Base-by-base conservation (phyloP, 2,797 vertebrate genomes). In the Okamejei kenojei region DNA sequence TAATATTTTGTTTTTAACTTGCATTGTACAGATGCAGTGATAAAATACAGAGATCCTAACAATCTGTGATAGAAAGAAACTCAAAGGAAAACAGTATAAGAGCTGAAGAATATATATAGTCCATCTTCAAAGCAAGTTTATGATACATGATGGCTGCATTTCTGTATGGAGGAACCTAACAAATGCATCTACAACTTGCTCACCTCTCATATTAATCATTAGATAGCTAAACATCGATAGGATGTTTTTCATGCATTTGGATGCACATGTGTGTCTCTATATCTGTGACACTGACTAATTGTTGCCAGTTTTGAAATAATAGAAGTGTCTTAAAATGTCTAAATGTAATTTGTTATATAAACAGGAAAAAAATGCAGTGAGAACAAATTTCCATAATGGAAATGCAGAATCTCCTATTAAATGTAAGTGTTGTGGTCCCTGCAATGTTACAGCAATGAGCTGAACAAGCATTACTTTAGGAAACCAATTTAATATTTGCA, bases 291-390 rank as follows among this genome's bases (percentile, higher is more conserved):
- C 95, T 96, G 96, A 97, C 95, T 95, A 96, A 97, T 97, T 95
- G 94, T 95, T 95, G 94, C 94, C 95, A 96, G 95, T 95, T 94
- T 93, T 94, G 95, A 96, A 96, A 96, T 97, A 97, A 97, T 97
- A 96, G 96, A 96, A 96, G 96, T 97, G 97, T 97, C 96, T 97
- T 97, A 97, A 96, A 96, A 95, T 93, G 94, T 94, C 95, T 94
- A 95, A 95, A 96, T 95, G 93, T 95, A 96, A 97, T 97, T 97
- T 96, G 96, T 97, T 96, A 97, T 94, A 93, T 95, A 94, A 94
- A 94, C 94, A 95, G 96, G 95, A 95, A 82, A 81, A 93, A 93
- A 93, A 93, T 92, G 38, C 90, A 92, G 90, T 13, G 45, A 17
- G 68, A 54, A 92, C 54, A 23, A 76, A 92, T 92, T 92, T 92